These are phyloP conservation scores for Pseudochirops cupreus DNA, from an alignment of 2,797 vertebrate genomes.

Conservation along the genomic window DNA sequence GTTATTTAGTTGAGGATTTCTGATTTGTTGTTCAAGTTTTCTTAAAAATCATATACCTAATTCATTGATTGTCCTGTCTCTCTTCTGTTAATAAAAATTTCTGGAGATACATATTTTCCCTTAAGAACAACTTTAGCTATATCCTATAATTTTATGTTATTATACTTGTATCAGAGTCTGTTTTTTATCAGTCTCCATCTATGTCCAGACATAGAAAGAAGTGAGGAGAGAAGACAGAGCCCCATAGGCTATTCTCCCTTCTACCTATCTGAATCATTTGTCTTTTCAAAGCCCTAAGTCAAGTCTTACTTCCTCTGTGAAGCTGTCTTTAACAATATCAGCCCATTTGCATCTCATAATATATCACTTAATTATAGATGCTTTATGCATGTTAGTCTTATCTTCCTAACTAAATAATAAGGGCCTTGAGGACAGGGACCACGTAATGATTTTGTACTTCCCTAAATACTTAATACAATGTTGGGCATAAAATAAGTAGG, in stretches of 20 bases:
- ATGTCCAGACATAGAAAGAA: neutral
- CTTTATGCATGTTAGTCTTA: neutral
- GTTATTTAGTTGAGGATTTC: neutral
- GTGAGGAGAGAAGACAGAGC: neutral
- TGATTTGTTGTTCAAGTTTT: neutral
- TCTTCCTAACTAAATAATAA: neutral
- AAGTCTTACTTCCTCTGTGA: neutral
- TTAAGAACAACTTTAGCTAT: neutral
- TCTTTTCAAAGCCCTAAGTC: slow-evolving; percentile 6
- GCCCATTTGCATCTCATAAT: neutral
- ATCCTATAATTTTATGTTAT: neutral
- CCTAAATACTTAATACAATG: neutral
- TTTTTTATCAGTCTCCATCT: neutral
- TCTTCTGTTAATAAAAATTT: neutral
- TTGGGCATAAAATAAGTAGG: neutral
- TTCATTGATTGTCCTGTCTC: neutral
- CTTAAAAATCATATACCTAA: neutral
- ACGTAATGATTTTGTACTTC: neutral
- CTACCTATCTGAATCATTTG: neutral
- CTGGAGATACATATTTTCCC: neutral
- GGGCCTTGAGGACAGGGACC: neutral
- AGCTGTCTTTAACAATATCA: neutral
- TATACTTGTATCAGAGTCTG: neutral
- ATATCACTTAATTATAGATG: neutral
- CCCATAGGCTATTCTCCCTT: neutral